Base-by-base conservation (phyloP, 2,797 vertebrate species). In the Graptemys geographica region DNA sequence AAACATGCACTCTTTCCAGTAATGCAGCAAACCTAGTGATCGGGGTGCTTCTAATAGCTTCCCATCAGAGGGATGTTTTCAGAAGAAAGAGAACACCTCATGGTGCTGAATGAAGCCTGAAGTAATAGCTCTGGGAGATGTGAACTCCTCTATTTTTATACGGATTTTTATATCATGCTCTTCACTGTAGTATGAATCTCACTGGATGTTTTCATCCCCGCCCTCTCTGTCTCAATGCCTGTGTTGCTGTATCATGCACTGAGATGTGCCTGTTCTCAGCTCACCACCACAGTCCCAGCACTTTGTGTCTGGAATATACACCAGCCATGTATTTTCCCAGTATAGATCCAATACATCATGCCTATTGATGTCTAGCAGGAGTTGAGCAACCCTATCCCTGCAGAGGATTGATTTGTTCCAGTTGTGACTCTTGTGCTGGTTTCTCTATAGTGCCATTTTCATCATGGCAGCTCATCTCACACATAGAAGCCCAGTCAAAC, bases 391-490 rank as follows among this genome's bases (percentile, higher is more conserved):
- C 9, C 9, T 57, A 57, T 57, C 25, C 56, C 56, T 57, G 25
- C 56, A 57, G 25, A 57, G 56, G 56, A 57, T 11, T 57, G 56
- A 57, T 57, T 28, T 57, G 56, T 57, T 57, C 1, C 33, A 79
- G 41, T 0, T 7, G 19, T 41, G 16, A 28, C 2, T 51, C 2
- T 69, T 5, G 1, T 27, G 12, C 1, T 90, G 84, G 47, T 31
- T 65, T 88, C 74, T 82, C 41, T 65, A 72, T 62, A 86, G 53
- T 53, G 2, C 23, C 4, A 31, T 82, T 90, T 92, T 96, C 23
- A 78, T 0, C 23, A n/a, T 13, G 8, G 41, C 3, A 86, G 25
- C 15, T 59, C 79, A 55, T 55, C 21, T 21, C 53, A 55, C 53
- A 37, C 86, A 59, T 27, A 55, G 41, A 6, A 84, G 8, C 3